Evolutionary conservation across 1,140 invertebrate species (phyloP).

Genomic region (Papilio dardanus): DNA sequence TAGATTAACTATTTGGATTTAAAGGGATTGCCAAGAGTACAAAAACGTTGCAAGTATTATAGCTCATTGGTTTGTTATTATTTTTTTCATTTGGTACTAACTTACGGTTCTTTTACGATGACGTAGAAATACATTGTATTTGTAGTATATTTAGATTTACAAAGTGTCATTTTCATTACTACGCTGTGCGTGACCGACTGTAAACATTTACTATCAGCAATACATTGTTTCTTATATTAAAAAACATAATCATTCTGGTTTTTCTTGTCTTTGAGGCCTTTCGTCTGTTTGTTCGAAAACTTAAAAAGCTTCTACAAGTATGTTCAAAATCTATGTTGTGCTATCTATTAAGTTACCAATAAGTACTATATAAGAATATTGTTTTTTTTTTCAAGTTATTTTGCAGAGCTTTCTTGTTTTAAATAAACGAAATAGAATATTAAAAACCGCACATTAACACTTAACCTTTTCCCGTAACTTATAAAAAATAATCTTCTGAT

Average conservation of each 20-base stretch:
- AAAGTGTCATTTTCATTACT: constrained; percentile 6
- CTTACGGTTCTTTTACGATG: too few species aligned
- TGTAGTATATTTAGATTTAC: background rate
- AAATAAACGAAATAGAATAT: too few species aligned
- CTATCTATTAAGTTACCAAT: too few species aligned
- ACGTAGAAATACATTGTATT: background rate
- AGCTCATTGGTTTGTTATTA: too few species aligned
- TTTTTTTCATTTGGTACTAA: background rate
- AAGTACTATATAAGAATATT: too few species aligned
- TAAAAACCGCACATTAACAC: background rate
- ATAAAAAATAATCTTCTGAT: background rate
- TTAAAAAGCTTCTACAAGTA: background rate
- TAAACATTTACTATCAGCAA: constrained; percentile 7
- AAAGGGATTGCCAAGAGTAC: background rate
- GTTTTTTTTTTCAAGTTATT: too few species aligned
- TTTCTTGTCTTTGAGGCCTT: background rate
- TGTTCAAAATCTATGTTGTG: too few species aligned
- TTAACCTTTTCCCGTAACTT: background rate
- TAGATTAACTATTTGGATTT: background rate
- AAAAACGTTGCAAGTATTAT: too few species aligned
- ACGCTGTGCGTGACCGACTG: background rate
- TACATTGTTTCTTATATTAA: background rate
- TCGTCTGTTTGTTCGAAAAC: background rate
- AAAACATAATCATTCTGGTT: background rate
- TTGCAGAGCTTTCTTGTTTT: too few species aligned